Base-by-base conservation (phyloP, 2,113 vertebrate genomes). In the Laticauda laticaudata region DNA sequence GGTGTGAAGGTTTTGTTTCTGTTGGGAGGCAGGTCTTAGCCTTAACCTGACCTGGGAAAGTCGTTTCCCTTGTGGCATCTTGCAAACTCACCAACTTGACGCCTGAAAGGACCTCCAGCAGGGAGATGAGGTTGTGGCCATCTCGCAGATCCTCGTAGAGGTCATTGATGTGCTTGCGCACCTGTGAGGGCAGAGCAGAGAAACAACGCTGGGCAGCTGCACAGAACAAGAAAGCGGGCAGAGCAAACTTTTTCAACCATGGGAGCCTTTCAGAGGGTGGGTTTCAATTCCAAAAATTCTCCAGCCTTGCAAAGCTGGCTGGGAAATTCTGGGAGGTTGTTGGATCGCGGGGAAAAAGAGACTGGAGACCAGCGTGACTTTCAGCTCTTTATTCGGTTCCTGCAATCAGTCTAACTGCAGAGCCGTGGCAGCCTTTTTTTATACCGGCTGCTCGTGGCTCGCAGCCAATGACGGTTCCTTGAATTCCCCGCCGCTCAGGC, bases 101-200 rank as follows among this genome's bases (percentile, higher is more conserved):
- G 59, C 99, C 99, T 0, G 99, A 99, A 95, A 99, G 98, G 94
- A 99, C 99, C 95, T 99, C 99, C 96, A 99, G 97, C 86, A 99
- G 96, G 88, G 99, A 99, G 81, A 99, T 99, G 91, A 99, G 97
- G 97, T 99, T 99, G 97, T 99, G 99, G 90, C 99, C 99, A 95
- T 99, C 99, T n/a, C 99, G 97, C 89, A 99, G 96, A 94, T 99
- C 99, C 95, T 99, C 98, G 18, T 99, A 99, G 89, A 99, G 98
- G 97, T 99, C 98, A 34, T 98, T 98, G 97, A 99, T 99, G 97
- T 99, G 99, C 96, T 99, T 99, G 92, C 99, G 98, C 97, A 99
- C 98, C 99, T 99, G 96, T 0, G 56, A 64, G 29, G n/a, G 56
- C 5, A 29, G 69, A 94, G 23, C 64, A 0, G 39, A 85, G 14